A percentile compares a stretch with the other conserved stretches of the same genome.
phyloP scores from a whole-genome alignment of 2,797 vertebrate species.

The Phataginus tricuspis region DNA sequence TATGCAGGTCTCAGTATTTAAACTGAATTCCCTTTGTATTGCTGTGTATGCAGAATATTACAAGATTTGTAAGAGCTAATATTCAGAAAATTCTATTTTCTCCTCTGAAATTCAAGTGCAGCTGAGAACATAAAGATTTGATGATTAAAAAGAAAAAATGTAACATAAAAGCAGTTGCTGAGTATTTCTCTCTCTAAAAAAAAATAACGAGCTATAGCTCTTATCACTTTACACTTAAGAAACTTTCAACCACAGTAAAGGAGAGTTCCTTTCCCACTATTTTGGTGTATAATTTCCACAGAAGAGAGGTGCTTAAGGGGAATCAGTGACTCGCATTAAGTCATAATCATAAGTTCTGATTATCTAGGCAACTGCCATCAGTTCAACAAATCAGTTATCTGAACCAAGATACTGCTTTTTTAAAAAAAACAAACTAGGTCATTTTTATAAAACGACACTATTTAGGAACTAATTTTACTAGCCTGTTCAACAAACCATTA shows the following conservation, averaged over 20 bases:
- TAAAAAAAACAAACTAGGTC: neutral
- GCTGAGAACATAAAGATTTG: neutral
- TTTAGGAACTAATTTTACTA: constrained; percentile 14
- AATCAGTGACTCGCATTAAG: neutral
- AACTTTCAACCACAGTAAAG: neutral
- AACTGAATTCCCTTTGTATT: neutral
- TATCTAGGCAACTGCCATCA: neutral
- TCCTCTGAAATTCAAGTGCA: neutral
- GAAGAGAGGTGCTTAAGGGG: neutral
- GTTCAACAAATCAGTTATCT: neutral
- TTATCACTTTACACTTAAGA: neutral
- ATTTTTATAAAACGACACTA: neutral
- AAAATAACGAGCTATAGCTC: neutral
- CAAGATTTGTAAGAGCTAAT: neutral
- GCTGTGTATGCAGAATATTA: neutral
- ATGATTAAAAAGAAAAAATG: neutral
- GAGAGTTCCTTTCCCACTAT: neutral
- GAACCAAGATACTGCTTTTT: neutral
- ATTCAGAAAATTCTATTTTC: neutral
- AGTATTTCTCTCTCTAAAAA: neutral
- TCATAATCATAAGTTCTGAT: neutral
- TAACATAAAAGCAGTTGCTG: neutral
- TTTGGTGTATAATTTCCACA: neutral
- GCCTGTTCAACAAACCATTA: neutral
- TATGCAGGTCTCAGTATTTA: neutral